These are phyloP conservation scores for Pseudotriccus pelzelni DNA, from an alignment of 2,797 vertebrate genomes.

Conservation along the genomic window DNA sequence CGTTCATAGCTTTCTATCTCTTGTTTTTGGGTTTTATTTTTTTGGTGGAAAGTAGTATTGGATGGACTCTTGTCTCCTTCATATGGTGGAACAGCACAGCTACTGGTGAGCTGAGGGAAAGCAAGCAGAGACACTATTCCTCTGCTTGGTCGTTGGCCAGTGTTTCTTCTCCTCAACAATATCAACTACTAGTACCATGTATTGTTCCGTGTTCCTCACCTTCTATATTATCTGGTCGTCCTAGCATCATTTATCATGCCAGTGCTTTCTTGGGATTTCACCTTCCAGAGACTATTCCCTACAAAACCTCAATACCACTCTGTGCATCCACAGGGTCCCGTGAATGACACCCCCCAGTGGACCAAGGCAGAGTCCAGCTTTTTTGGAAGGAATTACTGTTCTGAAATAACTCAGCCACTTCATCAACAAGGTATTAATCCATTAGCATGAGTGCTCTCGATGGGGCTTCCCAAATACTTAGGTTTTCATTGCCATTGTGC, in stretches of 20 bases:
- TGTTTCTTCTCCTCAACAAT: not conserved
- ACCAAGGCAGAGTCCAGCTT: not conserved
- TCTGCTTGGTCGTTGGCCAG: not conserved
- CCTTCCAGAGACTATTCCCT: not conserved
- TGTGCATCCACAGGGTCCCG: not conserved
- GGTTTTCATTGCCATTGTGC: fast-evolving
- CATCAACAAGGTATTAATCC: not conserved
- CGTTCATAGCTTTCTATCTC: not conserved
- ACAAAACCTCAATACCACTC: fast-evolving
- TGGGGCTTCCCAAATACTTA: not conserved
- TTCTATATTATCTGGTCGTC: fast-evolving
- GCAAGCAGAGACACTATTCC: fast-evolving
- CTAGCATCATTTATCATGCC: not conserved
- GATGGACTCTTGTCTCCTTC: not conserved
- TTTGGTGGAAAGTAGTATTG: not conserved
- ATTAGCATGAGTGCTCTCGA: fast-evolving
- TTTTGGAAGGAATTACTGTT: not conserved
- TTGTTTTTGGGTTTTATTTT: no score
- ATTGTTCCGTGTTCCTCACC: not conserved
- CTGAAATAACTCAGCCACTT: not conserved
- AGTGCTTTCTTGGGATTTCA: not conserved
- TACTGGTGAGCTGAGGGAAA: not conserved
- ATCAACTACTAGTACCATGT: fast-evolving
- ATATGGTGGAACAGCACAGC: not conserved
- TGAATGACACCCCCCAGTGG: fast-evolving